Evolutionary conservation across 2,797 vertebrate genomes (phyloP).

Genomic region (Uromys caudimaculatus): DNA sequence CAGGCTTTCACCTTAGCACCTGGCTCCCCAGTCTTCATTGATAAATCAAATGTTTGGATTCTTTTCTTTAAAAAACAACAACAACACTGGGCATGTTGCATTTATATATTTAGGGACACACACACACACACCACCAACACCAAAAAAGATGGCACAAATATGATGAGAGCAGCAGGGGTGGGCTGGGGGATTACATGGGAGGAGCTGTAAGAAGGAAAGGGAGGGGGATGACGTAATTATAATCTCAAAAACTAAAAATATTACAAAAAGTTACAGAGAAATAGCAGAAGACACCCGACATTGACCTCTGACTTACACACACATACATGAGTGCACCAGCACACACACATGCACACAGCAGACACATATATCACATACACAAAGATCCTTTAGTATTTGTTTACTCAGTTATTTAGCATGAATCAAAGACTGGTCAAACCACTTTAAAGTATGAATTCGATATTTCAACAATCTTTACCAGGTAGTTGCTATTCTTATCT

Average conservation of each 20-base stretch:
- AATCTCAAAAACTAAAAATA: not conserved
- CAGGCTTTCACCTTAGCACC: not conserved
- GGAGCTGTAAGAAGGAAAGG: not conserved
- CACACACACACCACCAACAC: not conserved
- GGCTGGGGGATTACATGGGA: not conserved
- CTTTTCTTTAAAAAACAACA: not conserved
- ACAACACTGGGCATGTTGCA: not conserved
- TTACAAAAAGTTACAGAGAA: not conserved
- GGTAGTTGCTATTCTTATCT: not conserved
- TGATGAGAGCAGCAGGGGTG: not conserved
- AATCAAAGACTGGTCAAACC: slow-evolving; percentile 13
- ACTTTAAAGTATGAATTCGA: slow-evolving; percentile 16
- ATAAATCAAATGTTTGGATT: not conserved
- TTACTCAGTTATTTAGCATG: not conserved
- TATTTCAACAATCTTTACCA: not conserved
- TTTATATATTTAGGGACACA: not conserved
- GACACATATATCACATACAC: not conserved
- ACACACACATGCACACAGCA: not conserved
- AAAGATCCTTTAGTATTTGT: not conserved
- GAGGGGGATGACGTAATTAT: not conserved
- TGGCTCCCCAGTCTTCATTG: not conserved
- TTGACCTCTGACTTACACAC: not conserved
- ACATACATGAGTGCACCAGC: not conserved
- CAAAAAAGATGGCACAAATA: not conserved
- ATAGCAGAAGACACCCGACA: not conserved